Conservation (phyloP, 2,797 vertebrate genomes). For the Glyptemys insculpta region DNA sequence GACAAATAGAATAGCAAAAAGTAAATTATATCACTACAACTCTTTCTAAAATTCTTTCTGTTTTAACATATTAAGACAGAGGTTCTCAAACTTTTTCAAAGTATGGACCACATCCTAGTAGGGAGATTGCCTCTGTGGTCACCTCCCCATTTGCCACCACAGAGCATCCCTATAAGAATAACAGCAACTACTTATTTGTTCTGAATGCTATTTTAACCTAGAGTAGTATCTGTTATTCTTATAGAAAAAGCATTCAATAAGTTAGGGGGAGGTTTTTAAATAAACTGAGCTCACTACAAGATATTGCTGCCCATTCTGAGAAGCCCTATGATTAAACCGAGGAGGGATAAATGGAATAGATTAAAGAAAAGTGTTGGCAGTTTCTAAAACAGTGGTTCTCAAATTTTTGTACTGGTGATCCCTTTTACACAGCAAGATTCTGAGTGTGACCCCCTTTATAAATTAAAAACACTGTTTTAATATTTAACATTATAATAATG, state of each 20-base stretch:
- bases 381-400: not conserved
- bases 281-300: not conserved
- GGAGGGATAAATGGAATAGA: not conserved
- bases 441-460: too few relatives aligned
- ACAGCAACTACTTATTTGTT: not conserved
- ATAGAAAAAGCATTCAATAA: not conserved
- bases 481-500: too few relatives aligned
- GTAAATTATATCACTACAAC: not conserved
- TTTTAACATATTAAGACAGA: not conserved
- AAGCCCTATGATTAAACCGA: not conserved
- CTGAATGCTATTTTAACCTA: not conserved
- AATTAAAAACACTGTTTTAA: too few relatives aligned
- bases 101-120: fast-evolving
- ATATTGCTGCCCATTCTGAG: not conserved
- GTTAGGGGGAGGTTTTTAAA: not conserved
- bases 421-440: too few relatives aligned
- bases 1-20: not conserved
- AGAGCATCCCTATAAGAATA: not conserved
- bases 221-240: not conserved
- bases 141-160: not conserved
- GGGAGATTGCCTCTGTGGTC: not conserved
- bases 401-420: too few relatives aligned
- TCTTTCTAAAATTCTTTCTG: not conserved
- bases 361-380: not conserved
- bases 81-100: not conserved